These are phyloP conservation scores for Tetropium fuscum DNA, from an alignment of 2,888 invertebrate genomes.

Conservation along the genomic window DNA sequence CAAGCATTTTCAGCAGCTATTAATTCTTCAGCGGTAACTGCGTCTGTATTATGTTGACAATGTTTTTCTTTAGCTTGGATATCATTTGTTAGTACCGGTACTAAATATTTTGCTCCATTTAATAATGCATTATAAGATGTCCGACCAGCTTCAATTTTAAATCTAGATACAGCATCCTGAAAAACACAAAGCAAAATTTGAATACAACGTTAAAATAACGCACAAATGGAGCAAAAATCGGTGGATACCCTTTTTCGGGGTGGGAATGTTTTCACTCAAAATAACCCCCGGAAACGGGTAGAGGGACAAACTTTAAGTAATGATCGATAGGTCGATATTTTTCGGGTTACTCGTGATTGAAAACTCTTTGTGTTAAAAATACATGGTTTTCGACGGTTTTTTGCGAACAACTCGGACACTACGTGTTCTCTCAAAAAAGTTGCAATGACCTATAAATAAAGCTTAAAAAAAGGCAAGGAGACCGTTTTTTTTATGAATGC, in stretches of 20 bases:
- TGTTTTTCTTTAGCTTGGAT: slow-evolving; percentile 31
- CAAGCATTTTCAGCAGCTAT: slow-evolving; percentile 32
- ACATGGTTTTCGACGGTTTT: too few relatives aligned
- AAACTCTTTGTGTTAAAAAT: too few relatives aligned
- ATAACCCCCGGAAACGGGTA: too few relatives aligned
- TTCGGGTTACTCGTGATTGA: too few relatives aligned
- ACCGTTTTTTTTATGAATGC: too few relatives aligned
- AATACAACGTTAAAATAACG: background rate
- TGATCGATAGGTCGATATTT: too few relatives aligned
- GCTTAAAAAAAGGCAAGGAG: too few relatives aligned
- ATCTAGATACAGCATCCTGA: slow-evolving; percentile 60
- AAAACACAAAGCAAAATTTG: slow-evolving; percentile 24
- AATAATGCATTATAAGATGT: slow-evolving; percentile 57
- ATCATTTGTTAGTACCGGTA: slow-evolving; percentile 31
- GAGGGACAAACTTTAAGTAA: too few relatives aligned
- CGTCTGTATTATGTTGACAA: slow-evolving; percentile 26
- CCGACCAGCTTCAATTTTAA: slow-evolving; percentile 50
- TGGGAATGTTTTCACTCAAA: too few relatives aligned
- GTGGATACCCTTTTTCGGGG: background rate
- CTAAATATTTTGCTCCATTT: slow-evolving; percentile 57
- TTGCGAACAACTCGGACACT: too few relatives aligned
- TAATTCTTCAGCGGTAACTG: slow-evolving; percentile 30
- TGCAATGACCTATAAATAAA: too few relatives aligned
- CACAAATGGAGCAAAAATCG: background rate
- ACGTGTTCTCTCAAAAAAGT: too few relatives aligned